Evolutionary conservation across 2,888 invertebrate genomes (phyloP), one percentile per base, ranked within the genome.

Genomic region (Labia minor): DNA sequence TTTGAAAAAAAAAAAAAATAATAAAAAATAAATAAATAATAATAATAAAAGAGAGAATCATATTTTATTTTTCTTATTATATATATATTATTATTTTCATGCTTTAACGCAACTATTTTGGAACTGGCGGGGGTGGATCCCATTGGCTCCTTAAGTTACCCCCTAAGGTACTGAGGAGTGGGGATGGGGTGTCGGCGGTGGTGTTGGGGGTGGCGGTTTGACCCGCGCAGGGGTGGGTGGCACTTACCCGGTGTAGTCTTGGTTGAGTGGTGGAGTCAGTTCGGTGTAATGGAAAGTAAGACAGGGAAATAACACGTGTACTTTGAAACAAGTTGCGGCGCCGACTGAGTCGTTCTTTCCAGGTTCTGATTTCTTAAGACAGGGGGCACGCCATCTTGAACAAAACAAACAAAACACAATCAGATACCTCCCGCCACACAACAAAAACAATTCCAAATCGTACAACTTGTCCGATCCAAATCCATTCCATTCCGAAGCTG

Each of bases 241-340:
- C 49, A 49, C 49, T 49, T 49, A 49, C 49, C 49, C 2, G 16
- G 49, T 49, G 49, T 11, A n/a, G 49, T 49, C n/a, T 49, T n/a
- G 16, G 49, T 14, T 49, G 49, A n/a, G 49, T 49, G 49, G 49
- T 49, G 49, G 49, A 49, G 16, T 49, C 49, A 49, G 49, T 49
- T 49, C 14, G 49, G 49, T 49, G 49, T 49, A 49, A 49, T 49
- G 49, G 49, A 49, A 49, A 49, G 49, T 49, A 49, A 49, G 49
- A 49, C 49, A 49, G 49, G 49, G 49, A 49, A 49, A 49, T 49
- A 49, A 49, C 49, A 49, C 49, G 49, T 49, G 49, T 49, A 49
- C 49, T 49, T 49, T 49, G 49, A 49, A 49, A 49, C 49, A 49
- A 49, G 49, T 49, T 49, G 49, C 49, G 49, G 49, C 49, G 49